Evolutionary conservation across 2,113 vertebrate genomes (phyloP).

Genomic region (Recurvirostra avosetta): DNA sequence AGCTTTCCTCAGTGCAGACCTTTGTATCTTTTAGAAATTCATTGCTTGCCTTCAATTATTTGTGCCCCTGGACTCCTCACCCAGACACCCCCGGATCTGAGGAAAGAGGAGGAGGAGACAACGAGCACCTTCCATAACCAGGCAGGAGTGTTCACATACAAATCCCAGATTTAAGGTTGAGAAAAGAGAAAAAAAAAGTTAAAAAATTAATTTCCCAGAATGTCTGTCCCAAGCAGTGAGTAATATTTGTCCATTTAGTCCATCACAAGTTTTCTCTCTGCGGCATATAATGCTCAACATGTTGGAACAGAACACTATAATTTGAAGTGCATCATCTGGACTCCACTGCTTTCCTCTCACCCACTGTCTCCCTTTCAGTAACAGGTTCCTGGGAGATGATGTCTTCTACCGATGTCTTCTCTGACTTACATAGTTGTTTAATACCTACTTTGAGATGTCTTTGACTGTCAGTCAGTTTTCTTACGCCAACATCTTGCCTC

Average conservation of each 20-base stretch:
- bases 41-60: background rate
- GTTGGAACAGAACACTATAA: constrained; percentile 33
- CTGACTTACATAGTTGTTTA: constrained; percentile 28
- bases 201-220: background rate
- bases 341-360: background rate
- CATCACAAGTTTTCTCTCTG: background rate
- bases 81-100: background rate
- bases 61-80: background rate
- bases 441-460: constrained; percentile 25
- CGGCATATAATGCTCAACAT: constrained; percentile 5
- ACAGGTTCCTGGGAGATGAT: constrained; percentile 23
- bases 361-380: background rate
- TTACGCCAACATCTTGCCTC: background rate
- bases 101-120: background rate
- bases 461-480: constrained; percentile 4
- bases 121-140: background rate
- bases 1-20: background rate
- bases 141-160: background rate
- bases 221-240: background rate
- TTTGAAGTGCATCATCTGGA: constrained; percentile 28
- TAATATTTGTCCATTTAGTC: constrained; percentile 37
- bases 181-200: background rate
- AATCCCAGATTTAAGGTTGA: background rate
- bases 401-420: constrained; percentile 7
- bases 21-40: background rate